Base-by-base conservation (phyloP, 2,113 vertebrate genomes). In the Nestor notabilis region DNA sequence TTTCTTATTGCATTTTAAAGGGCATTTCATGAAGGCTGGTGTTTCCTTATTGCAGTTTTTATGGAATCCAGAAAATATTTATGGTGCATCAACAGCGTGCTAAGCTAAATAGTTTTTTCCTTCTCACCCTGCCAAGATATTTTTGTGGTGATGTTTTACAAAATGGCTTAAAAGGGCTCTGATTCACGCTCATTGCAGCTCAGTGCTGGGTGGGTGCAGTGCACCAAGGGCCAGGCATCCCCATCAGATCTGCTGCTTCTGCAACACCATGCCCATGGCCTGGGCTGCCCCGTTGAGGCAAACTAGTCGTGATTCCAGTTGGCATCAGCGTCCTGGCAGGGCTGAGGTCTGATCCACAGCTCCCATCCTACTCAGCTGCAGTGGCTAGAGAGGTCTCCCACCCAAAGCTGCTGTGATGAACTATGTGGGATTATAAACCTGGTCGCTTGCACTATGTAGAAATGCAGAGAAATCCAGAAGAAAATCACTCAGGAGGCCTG, bases 1-100 rank as follows among this genome's bases (percentile, higher is more conserved):
- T 79, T 91, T 91, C 75, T 64, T 75, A 35, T 33, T 70, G 69
- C 19, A 53, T 90, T 78, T 87, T 81, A 90, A 92, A 94, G 31
- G 78, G 31, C 46, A 52, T 80, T 88, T 86, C 39, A 72, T 8
- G 70, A 93, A 82, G 47, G 24, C 3, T 95, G 52, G 18, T 53
- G 35, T 58, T 91, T 39, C 79, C 33, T 91, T 63, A 69, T 44
- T 78, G 50, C 50, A 76, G 66, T 41, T 91, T 95, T 86, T 83
- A 89, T 58, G 37, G 68, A 79, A 94, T 9, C 0, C 5, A 91
- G 89, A 70, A 84, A 93, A 90, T 71, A 93, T 87, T 96, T 87
- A 87, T n/a, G 70, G 53, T 69, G 52, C 46, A 87, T 49, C 66
- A 85, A 41, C 12, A 83, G 39, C 1, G 0, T 11, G 47, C 87